Base-by-base conservation (phyloP, 2,797 vertebrate genomes). In the Fistularia commersonii region DNA sequence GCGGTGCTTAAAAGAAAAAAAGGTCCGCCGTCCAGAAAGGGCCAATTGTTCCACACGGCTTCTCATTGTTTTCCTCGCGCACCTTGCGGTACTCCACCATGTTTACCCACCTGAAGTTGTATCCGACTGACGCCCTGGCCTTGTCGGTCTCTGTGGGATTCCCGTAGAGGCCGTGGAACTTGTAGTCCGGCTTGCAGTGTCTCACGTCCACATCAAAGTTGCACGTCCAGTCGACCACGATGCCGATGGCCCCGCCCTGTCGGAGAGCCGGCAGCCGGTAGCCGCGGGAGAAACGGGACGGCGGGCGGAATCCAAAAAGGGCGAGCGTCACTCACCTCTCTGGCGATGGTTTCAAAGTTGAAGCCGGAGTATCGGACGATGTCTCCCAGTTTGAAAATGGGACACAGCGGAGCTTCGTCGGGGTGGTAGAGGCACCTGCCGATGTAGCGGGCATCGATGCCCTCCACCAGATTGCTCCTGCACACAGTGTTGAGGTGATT, bases 151-250 rank as follows among this genome's bases (percentile, higher is more conserved):
- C 91, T 0, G 50, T 71, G 0, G 90, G 87, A 3, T 88, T 92
- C 2, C 91, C 92, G 5, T 98, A 93, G 9, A 98, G 90, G 8
- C 93, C 93, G 0, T 96, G 93, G 71, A 99, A 98, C 54, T 73
- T 59, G 49, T 98, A 99, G 32, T 76, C 5, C 1, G 96, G 97
- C 52, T 83, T 91, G 69, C 96, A 99, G 56, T 94, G 57, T 7
- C 41, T 84, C 1, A 90, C 11, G 0, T 85, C 71, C 81, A 89
- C 71, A 57, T 99, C 97, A 0, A 99, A 80, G 87, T 99, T 93
- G 42, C 96, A 99, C 1, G 93, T 80, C 97, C 97, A 99, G 71
- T 95, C 91, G 1, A 99, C 85, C 51, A 95, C 91, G 62, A 99
- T 93, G 1, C 94, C 93, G 5, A 99, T 92, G 48, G 93, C 89